phyloP scores from a whole-genome alignment of 2,113 vertebrate species.

The Peromyscus maniculatus region DNA sequence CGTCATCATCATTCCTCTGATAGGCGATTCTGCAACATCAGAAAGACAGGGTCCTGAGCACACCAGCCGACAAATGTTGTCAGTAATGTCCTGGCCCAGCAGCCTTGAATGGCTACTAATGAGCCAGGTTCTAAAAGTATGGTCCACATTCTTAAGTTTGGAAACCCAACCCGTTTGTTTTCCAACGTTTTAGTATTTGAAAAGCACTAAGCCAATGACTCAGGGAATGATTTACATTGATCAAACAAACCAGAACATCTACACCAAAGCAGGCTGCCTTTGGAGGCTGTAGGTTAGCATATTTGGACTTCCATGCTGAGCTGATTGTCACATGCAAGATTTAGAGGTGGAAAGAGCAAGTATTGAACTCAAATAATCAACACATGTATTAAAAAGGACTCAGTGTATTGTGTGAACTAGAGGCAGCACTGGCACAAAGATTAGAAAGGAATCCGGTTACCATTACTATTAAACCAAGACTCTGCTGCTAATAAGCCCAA shows the following conservation, averaged over 20 bases:
- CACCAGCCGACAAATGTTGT: background rate
- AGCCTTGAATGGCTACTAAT: background rate
- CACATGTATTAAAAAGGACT: background rate
- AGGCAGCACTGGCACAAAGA: background rate
- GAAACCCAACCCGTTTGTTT: background rate
- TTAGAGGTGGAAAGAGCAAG: conserved; percentile 22
- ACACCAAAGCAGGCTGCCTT: background rate
- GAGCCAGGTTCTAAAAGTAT: background rate
- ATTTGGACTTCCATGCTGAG: conserved; percentile 4
- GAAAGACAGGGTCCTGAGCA: conserved; percentile 37
- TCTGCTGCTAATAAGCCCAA: background rate
- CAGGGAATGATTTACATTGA: background rate
- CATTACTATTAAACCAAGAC: background rate
- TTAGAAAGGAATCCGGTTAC: background rate
- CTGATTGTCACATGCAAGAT: background rate
- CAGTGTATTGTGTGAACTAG: background rate
- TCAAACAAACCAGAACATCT: background rate
- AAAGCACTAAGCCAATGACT: background rate
- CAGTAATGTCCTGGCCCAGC: background rate
- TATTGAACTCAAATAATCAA: background rate
- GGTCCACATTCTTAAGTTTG: background rate
- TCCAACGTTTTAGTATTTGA: conserved; percentile 3
- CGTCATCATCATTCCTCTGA: conserved; percentile 93
- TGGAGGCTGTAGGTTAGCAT: background rate
- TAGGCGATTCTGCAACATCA: conserved; percentile 90